These are phyloP conservation scores for Corbicula japonica DNA, from an alignment of 2,888 invertebrate genomes.

Conservation along the genomic window DNA sequence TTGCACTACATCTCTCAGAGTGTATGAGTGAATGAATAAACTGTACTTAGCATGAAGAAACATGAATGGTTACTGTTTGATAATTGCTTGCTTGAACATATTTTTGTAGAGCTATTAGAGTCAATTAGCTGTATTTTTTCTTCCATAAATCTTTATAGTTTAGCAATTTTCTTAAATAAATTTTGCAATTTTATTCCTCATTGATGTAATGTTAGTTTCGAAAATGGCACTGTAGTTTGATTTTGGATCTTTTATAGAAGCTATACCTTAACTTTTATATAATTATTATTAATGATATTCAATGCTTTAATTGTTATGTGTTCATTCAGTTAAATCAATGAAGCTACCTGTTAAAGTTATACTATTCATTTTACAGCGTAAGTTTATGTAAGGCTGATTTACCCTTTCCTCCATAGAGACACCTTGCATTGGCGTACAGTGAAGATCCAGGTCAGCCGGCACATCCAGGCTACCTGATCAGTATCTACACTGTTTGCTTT, in stretches of 20 bases:
- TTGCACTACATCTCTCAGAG: constrained; percentile 21
- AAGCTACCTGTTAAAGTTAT: too few relatives aligned
- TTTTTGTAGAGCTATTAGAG: constrained; percentile 16
- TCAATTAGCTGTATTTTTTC: neutral
- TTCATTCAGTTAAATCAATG: constrained; percentile 34
- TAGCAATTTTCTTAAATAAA: constrained; percentile 16
- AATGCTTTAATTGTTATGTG: constrained; percentile 39
- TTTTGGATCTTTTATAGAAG: neutral
- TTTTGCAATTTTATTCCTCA: constrained; percentile 10
- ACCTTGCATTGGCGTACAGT: too few relatives aligned
- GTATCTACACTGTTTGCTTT: too few relatives aligned
- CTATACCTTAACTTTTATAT: constrained; percentile 9
- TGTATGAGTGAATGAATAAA: constrained; percentile 2
- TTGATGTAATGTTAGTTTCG: neutral
- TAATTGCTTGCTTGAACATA: constrained; percentile 9
- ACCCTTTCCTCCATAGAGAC: too few relatives aligned
- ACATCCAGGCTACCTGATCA: too few relatives aligned
- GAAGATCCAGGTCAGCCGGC: too few relatives aligned
- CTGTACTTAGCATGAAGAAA: too few relatives aligned
- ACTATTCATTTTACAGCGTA: too few relatives aligned
- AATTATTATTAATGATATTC: constrained; percentile 11
- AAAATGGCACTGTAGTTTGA: neutral
- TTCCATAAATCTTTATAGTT: constrained; percentile 6
- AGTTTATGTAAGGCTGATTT: too few relatives aligned
- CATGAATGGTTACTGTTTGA: constrained; percentile 21